Conservation (phyloP, 1,140 invertebrate genomes). For the Riptortus pedestris region DNA sequence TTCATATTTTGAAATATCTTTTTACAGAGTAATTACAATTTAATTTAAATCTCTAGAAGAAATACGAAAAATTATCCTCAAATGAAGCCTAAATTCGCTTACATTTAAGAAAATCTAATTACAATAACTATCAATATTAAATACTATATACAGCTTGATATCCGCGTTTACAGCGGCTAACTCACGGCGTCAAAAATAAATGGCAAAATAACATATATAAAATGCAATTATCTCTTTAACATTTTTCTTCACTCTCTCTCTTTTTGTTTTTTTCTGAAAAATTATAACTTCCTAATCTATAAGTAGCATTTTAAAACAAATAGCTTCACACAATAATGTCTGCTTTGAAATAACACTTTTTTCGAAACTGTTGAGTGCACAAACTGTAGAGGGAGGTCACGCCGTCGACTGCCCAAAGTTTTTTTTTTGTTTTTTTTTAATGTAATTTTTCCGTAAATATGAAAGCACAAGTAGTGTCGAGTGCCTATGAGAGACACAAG, state of each 20-base stretch:
- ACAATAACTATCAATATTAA: neutral
- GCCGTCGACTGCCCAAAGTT: neutral
- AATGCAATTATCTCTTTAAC: neutral
- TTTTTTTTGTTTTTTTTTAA: neutral
- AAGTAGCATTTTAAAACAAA: neutral
- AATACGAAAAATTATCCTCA: neutral
- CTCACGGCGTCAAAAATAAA: neutral
- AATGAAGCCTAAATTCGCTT: conserved; percentile 1
- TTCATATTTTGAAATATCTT: no score
- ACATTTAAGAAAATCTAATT: conserved; percentile 7
- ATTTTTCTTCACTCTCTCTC: neutral
- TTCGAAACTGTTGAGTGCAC: neutral
- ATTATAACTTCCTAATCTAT: neutral
- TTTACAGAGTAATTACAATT: no score
- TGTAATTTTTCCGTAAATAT: neutral
- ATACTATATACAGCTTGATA: neutral
- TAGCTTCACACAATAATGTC: neutral
- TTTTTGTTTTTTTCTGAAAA: no score
- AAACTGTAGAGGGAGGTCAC: neutral
- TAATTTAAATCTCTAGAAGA: no score
- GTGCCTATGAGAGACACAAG: neutral
- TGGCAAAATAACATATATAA: neutral
- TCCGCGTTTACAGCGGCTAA: neutral
- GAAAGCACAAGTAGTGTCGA: neutral
- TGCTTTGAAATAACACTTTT: neutral